Percentiles rank a stretch among this genome's conserved stretches.
Evolutionary conservation across 2,113 vertebrate species (phyloP).

Genomic region (Heterocephalus glaber): DNA sequence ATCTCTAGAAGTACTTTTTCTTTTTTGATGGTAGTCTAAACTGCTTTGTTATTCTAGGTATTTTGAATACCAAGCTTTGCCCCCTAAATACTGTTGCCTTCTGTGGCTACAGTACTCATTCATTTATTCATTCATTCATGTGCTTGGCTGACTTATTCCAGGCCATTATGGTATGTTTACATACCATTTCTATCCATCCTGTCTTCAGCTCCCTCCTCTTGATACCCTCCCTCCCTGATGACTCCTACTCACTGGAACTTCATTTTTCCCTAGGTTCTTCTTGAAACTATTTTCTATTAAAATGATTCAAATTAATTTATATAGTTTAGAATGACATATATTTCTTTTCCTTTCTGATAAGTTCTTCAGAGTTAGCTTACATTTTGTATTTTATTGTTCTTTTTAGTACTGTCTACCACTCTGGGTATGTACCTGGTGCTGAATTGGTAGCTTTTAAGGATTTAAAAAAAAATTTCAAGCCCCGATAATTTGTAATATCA

Average conservation of each 20-base stretch:
- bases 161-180: neutral
- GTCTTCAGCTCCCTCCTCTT: neutral
- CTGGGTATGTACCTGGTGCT: neutral
- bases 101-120: neutral
- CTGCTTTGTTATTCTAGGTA: neutral
- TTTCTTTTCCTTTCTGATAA: neutral
- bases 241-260: neutral
- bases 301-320: neutral
- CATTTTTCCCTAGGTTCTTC: neutral
- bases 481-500: neutral
- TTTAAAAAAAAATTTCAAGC: neutral
- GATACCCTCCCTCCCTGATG: neutral
- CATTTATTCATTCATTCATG: neutral
- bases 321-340: neutral
- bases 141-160: neutral
- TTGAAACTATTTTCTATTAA: conserved; percentile 24
- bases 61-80: neutral
- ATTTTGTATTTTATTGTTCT: conserved; percentile 25
- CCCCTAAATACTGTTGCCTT: neutral
- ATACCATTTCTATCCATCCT: neutral
- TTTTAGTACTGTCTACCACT: neutral
- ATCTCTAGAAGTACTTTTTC: neutral
- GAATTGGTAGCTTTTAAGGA: conserved; percentile 20
- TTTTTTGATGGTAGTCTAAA: neutral
- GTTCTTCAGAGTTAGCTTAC: neutral